These are phyloP conservation scores for Pandemis cinnamomeana DNA, from an alignment of 2,888 invertebrate genomes.

Conservation along the genomic window DNA sequence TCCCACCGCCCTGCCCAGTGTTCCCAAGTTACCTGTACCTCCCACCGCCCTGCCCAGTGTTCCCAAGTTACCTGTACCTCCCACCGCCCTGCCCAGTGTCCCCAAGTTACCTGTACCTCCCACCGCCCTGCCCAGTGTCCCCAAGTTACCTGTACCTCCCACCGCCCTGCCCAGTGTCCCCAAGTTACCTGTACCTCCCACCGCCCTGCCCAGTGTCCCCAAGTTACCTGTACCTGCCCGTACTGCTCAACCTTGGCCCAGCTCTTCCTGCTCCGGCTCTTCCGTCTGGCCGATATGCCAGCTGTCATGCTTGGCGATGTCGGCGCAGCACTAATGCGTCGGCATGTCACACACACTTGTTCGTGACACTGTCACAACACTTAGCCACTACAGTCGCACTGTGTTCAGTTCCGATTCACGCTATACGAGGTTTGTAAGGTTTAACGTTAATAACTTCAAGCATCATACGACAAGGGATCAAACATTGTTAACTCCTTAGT, in stretches of 20 bases:
- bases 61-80: slow-evolving; percentile 54
- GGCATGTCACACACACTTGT: slow-evolving; percentile 19
- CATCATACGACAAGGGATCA: background rate
- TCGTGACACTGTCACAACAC: slow-evolving; percentile 1
- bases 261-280: slow-evolving; percentile 66
- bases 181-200: slow-evolving; percentile 43
- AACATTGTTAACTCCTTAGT: background rate
- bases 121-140: no score
- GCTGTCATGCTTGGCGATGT: slow-evolving; percentile 67
- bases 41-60: no score
- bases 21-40: no score
- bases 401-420: background rate
- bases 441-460: background rate
- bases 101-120: slow-evolving; percentile 54
- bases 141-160: slow-evolving; percentile 54
- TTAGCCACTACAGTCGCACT: background rate
- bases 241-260: slow-evolving; percentile 78
- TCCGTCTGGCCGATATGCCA: slow-evolving; percentile 72
- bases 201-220: background rate
- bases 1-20: no score
- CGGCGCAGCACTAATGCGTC: slow-evolving; percentile 39
- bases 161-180: background rate
- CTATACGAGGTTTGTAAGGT: background rate
- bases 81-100: no score
- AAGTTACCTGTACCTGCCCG: slow-evolving; percentile 61